Evolutionary conservation across 2,797 vertebrate species (phyloP), one percentile per base, ranked within the genome.

Genomic region (Adelosebastes latens): DNA sequence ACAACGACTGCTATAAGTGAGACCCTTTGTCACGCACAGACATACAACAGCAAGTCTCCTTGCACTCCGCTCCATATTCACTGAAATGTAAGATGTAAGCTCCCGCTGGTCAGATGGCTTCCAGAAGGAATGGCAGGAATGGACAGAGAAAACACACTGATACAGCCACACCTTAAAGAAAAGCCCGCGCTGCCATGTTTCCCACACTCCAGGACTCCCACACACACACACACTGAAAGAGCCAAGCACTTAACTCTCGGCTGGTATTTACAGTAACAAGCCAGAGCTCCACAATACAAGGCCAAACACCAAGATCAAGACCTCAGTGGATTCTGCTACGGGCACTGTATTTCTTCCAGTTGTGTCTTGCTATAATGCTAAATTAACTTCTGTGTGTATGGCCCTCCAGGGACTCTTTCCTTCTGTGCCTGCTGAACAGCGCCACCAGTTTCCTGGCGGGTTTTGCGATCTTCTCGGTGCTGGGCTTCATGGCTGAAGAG

Each of bases 1-100:
- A 95, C 95, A 98, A 98, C 85, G 95, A 98, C 89, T 99, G 98
- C 84, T 97, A 98, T 92, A 97, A 95, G 98, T 98, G 89, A 94
- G 95, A 62, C 52, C 82, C 73, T 80, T 67, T 49, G 69, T 76
- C 75, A 61, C 58, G 36, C 31, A 70, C 39, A 60, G 46, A 66
- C 61, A 63, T 53, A 66, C 67, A 61, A 46, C 42, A 46, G 16
- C 29, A 42, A 42, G 1, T 16, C 69, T 36, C 39, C 46, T 22
- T 25, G 12, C 76, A 39, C 56, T 67, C 49, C 80, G 11, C 72
- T 22, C 65, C 65, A 0, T 24, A 5, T 18, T 59, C 42, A 20
- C 39, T 84, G 78, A 87, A 92, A 80, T 58, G 53, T 72, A 68
- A 77, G 61, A 83, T 6, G 81, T 75, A 56, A 34, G 83, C 75